Conservation (phyloP, 2,888 invertebrate species). For the Pachydiplax longipennis region DNA sequence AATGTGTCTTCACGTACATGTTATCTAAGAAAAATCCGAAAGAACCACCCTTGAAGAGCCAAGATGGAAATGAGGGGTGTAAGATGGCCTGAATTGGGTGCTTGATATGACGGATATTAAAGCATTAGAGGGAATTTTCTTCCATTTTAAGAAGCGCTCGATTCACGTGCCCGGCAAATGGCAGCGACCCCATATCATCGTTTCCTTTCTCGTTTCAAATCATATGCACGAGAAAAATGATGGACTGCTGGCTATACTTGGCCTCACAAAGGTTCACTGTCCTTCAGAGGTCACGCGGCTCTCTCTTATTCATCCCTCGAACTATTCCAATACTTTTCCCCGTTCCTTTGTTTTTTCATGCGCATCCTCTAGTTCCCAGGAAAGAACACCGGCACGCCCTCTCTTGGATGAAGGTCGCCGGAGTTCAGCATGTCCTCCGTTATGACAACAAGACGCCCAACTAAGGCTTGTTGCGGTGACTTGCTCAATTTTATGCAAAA, state of each 20-base stretch:
- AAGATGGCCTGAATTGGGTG: too few species aligned
- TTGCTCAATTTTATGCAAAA: too few species aligned
- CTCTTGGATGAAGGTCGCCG: background rate
- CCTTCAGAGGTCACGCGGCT: background rate
- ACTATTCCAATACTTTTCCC: slow-evolving; percentile 11
- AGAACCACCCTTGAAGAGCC: too few species aligned
- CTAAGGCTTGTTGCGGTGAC: too few species aligned
- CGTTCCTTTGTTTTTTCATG: background rate
- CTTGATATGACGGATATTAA: too few species aligned
- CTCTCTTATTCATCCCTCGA: slow-evolving; percentile 15
- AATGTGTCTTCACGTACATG: too few species aligned
- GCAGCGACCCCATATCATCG: background rate
- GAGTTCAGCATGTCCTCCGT: background rate
- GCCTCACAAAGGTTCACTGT: background rate
- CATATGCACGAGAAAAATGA: background rate
- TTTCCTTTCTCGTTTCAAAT: background rate
- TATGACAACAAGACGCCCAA: background rate
- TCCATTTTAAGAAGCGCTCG: too few species aligned
- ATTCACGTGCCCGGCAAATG: too few species aligned
- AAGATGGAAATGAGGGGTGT: too few species aligned
- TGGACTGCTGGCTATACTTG: background rate
- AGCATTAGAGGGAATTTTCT: too few species aligned
- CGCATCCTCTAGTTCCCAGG: background rate
- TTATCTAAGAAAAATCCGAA: too few species aligned
- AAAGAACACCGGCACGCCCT: background rate